Conservation (phyloP, 2,113 vertebrate species). For the Nibea albiflora region DNA sequence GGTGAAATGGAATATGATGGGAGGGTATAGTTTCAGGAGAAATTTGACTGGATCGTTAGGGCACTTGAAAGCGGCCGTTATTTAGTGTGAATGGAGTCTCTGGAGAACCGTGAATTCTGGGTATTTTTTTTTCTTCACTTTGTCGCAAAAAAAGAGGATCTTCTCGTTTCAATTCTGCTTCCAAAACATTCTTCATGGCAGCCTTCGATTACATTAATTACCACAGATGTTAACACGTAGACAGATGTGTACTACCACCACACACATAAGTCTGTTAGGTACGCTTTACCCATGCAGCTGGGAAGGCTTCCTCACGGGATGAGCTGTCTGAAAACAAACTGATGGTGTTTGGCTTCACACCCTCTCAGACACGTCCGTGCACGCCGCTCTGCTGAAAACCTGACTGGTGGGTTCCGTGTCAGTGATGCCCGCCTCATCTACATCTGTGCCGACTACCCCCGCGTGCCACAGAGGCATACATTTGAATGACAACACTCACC, state of each 20-base stretch:
- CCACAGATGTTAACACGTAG: conserved; percentile 35
- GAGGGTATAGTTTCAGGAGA: not conserved
- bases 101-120: not conserved
- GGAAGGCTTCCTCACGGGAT: conserved; percentile 55
- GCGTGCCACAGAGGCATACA: conserved; percentile 17
- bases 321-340: conserved; percentile 69
- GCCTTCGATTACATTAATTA: conserved; percentile 32
- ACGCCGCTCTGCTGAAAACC: conserved; percentile 59
- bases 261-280: not conserved
- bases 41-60: not conserved
- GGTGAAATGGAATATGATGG: not conserved
- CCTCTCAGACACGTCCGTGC: conserved; percentile 62
- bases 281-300: conserved; percentile 46
- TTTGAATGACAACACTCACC: conserved; percentile 23
- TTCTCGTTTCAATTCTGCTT: not conserved
- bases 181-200: not conserved
- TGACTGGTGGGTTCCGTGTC: conserved; percentile 67
- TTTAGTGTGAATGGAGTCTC: not conserved
- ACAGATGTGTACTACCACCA: conserved; percentile 29
- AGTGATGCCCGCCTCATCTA: conserved; percentile 51
- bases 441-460: conserved; percentile 55
- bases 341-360: conserved; percentile 72
- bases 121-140: not conserved
- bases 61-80: not conserved
- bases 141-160: not conserved